Evolutionary conservation across 2,888 invertebrate genomes (phyloP).

Genomic region (Platycheirus albimanus): DNA sequence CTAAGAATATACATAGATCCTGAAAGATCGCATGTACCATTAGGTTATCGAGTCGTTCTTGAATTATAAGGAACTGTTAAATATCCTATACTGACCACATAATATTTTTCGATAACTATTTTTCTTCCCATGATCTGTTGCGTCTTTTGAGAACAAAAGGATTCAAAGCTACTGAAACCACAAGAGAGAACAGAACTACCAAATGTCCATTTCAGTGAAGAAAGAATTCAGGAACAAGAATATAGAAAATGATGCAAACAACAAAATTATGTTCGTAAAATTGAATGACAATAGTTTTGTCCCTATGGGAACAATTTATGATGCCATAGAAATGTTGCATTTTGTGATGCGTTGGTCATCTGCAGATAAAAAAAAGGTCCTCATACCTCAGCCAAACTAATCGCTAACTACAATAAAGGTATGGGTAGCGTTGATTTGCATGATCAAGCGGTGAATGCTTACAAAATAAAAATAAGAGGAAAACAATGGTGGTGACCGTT

Average conservation of each 20-base stretch:
- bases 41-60: too few species aligned
- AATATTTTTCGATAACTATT: constrained; percentile 11
- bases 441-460: too few species aligned
- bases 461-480: too few species aligned
- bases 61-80: neutral
- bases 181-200: too few species aligned
- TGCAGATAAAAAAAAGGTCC: neutral
- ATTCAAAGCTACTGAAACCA: constrained; percentile 4
- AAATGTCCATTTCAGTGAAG: too few species aligned
- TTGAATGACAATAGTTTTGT: neutral
- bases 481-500: too few species aligned
- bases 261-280: too few species aligned
- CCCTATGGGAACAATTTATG: neutral
- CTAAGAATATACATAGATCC: neutral
- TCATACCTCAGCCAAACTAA: too few species aligned
- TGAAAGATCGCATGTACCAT: neutral
- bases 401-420: too few species aligned
- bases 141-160: constrained; percentile 16
- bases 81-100: constrained; percentile 19
- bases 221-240: too few species aligned
- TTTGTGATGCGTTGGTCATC: neutral
- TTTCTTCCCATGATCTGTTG: constrained; percentile 1
- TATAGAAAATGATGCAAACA: too few species aligned
- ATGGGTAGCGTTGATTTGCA: too few species aligned
- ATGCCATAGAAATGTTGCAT: neutral